Percentiles rank a stretch among this genome's conserved stretches.
Conservation (phyloP, 2,113 vertebrate genomes). For the Trichomycterus rosablanca region DNA sequence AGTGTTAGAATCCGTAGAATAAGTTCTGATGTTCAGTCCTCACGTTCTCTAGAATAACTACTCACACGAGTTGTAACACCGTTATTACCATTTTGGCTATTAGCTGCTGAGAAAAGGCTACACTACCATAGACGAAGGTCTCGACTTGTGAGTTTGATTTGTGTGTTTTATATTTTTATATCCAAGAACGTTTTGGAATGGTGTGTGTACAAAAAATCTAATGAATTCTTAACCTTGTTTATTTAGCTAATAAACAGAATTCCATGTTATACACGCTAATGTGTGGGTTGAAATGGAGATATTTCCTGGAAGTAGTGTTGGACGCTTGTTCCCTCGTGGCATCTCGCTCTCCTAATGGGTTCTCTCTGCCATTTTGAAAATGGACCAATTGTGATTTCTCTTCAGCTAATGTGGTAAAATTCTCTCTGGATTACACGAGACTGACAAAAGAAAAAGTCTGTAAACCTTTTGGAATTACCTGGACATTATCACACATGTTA, state of each 20-base stretch:
- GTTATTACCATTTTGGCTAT: too few species aligned
- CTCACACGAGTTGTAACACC: too few species aligned
- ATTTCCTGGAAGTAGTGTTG: slow-evolving; percentile 46
- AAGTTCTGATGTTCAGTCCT: too few species aligned
- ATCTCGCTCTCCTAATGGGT: slow-evolving; percentile 14
- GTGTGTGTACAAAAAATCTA: slow-evolving; percentile 45
- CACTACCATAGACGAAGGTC: background rate
- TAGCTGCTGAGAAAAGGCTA: background rate
- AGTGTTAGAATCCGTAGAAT: too few species aligned
- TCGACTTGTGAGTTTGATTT: slow-evolving; percentile 49
- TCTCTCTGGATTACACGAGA: too few species aligned
- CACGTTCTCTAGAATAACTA: too few species aligned
- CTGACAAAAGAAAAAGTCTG: too few species aligned
- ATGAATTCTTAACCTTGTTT: slow-evolving; percentile 47
- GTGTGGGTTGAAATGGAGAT: slow-evolving; percentile 46
- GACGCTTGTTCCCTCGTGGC: slow-evolving; percentile 40
- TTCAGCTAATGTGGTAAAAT: slow-evolving; percentile 28
- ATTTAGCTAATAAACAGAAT: slow-evolving; percentile 61
- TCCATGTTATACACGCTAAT: slow-evolving; percentile 53
- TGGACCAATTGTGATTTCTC: slow-evolving; percentile 26
- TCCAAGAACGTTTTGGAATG: slow-evolving; percentile 39
- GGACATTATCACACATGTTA: too few species aligned
- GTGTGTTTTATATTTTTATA: slow-evolving; percentile 56
- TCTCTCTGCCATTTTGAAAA: slow-evolving; percentile 21
- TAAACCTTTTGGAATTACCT: too few species aligned